A percentile compares a stretch with the other conserved stretches of the same genome.
These are phyloP conservation scores for Platorchestia sp. DNA, from an alignment of 1,140 invertebrate genomes.

Conservation along the genomic window DNA sequence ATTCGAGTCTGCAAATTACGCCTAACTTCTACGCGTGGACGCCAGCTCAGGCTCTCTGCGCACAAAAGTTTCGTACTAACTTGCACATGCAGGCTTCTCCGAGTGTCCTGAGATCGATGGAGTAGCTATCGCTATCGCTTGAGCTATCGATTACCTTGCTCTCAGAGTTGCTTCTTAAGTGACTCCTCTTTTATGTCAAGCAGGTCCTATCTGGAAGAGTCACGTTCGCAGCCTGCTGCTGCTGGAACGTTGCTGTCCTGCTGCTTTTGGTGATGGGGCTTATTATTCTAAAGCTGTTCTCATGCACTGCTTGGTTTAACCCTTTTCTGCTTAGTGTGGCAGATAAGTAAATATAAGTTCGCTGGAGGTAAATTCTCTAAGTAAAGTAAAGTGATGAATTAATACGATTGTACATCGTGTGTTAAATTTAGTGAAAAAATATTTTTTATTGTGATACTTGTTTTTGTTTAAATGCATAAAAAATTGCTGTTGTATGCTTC, in stretches of 20 bases:
- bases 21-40: neutral
- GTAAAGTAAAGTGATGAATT: no score
- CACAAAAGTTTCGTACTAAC: neutral
- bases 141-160: conserved; percentile 20
- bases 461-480: no score
- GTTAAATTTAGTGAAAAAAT: no score
- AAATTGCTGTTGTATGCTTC: no score
- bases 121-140: conserved; percentile 29
- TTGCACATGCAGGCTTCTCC: neutral
- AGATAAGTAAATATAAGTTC: no score
- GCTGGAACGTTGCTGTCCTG: neutral
- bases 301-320: no score
- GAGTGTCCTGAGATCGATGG: conserved; percentile 3
- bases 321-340: no score
- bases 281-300: no score
- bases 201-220: conserved; percentile 5
- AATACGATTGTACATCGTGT: no score
- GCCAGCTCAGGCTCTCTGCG: neutral
- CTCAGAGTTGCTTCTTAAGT: conserved; percentile 32
- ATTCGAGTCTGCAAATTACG: neutral
- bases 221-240: neutral
- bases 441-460: no score
- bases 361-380: no score
- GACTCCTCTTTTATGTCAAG: neutral
- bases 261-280: neutral